phyloP scores from a whole-genome alignment of 2,797 vertebrate species.

The Anabacerthia variegaticeps region DNA sequence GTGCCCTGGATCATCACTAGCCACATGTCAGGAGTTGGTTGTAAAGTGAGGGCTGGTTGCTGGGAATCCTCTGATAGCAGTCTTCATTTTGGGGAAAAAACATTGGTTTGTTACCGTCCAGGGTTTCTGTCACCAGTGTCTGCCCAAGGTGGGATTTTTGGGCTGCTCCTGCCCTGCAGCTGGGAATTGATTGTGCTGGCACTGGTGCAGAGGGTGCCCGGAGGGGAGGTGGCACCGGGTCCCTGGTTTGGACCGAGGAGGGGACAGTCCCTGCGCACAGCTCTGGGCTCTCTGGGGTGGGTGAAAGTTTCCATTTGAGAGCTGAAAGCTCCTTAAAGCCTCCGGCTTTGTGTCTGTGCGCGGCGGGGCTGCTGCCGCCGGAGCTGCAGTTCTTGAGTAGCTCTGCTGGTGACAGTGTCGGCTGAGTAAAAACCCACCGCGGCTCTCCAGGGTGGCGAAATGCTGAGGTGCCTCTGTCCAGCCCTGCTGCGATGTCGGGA shows the following conservation, averaged over 20 bases:
- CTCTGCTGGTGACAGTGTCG: conserved; percentile 58
- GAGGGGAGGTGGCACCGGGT: accelerated
- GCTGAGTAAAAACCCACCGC: neutral
- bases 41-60: neutral
- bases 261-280: accelerated
- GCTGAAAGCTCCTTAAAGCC: neutral
- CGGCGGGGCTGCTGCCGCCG: neutral
- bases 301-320: neutral
- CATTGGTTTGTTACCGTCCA: accelerated
- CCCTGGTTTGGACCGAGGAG: accelerated
- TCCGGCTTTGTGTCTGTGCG: accelerated
- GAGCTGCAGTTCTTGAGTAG: conserved; percentile 16
- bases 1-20: neutral
- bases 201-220: accelerated
- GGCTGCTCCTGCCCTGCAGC: neutral
- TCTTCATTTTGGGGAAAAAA: neutral
- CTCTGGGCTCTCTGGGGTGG: neutral
- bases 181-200: neutral
- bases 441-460: accelerated
- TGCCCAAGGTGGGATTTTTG: neutral
- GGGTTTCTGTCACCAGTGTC: neutral
- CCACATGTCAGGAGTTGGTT: accelerated
- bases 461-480: accelerated
- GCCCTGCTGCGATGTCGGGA: accelerated
- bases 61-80: neutral